Percentiles rank a stretch among this genome's conserved stretches.
phyloP scores from a whole-genome alignment of 2,888 invertebrate genomes.

The Scrobipalpa atriplicella region DNA sequence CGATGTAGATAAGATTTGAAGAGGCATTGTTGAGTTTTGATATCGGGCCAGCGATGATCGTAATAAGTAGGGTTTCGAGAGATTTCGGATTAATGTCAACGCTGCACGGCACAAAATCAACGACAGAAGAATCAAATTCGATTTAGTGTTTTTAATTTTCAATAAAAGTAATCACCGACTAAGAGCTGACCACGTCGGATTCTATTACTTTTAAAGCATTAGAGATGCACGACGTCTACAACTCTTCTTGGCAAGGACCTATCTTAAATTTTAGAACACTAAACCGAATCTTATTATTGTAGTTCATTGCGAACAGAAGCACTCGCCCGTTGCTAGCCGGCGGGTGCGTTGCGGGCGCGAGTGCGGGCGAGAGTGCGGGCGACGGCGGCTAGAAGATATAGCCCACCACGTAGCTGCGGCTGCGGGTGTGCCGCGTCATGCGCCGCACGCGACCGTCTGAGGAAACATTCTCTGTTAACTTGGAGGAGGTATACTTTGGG shows the following conservation, averaged over 20 bases:
- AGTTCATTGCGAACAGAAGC: background rate
- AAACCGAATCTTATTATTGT: background rate
- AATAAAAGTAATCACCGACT: background rate
- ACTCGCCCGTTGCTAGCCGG: background rate
- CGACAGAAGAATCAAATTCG: slow-evolving; percentile 6
- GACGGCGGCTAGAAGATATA: slow-evolving; percentile 62
- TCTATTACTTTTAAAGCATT: background rate
- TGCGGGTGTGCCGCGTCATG: slow-evolving; percentile 88
- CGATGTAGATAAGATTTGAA: background rate
- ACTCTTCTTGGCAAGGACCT: background rate
- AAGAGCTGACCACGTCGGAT: background rate
- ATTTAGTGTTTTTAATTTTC: background rate
- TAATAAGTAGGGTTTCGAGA: background rate
- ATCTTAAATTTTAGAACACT: slow-evolving; percentile 1
- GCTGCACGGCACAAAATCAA: background rate
- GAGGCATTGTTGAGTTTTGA: background rate
- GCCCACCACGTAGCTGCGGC: slow-evolving; percentile 92
- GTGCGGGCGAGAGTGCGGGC: background rate
- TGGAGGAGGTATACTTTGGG: slow-evolving; percentile 6
- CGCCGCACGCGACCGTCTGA: slow-evolving; percentile 89
- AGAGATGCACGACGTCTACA: background rate
- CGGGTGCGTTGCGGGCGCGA: background rate
- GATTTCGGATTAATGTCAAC: slow-evolving; percentile 8
- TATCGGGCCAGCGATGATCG: slow-evolving; percentile 15
- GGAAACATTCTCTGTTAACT: slow-evolving; percentile 34